Evolutionary conservation across 2,888 invertebrate species (phyloP), one percentile per base, ranked within the genome.

Genomic region (Macrostomum cliftonense): DNA sequence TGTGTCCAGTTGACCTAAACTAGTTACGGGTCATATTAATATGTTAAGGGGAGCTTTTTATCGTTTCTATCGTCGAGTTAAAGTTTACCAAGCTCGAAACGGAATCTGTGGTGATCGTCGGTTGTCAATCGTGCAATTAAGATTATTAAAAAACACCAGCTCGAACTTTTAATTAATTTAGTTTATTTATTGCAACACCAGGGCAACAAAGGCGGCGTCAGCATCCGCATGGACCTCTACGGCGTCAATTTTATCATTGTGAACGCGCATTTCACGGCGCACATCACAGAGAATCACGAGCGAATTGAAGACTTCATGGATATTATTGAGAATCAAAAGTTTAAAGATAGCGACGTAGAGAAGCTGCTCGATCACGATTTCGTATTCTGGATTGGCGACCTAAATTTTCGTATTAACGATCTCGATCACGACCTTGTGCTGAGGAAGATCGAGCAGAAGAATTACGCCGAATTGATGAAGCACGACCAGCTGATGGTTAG

Each of bases 161-260:
- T n/a, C n/a, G n/a, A n/a, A n/a, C n/a, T n/a, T n/a, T n/a, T n/a
- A n/a, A n/a, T n/a, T n/a, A n/a, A n/a, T n/a, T n/a, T n/a, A n/a
- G n/a, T n/a, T n/a, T n/a, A 36, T 17, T 2, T 19, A 16, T 17
- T 46, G 20, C 38, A 5, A 58, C 72, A 75, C 21, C 68, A 87
- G 87, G 93, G 91, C 28, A 91, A 89, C 71, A 93, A 93, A 75
- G 91, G 91, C 17, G 89, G 84, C 2, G 83, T 88, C 1, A 85
- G 83, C 64, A 75, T 88, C 47, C 76, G 91, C 51, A 77, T 91
- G 62, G 82, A 81, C 60, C 76, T 87, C 37, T 84, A 85, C 63
- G 89, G 88, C 1, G 81, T 84, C 61, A 87, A 84, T 1, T 64
- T 89, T 46, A 83, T 87, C 63, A 77, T 89, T 49, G 81, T 91